These are phyloP conservation scores for Ctenoplectra terminalis DNA, from an alignment of 1,140 invertebrate genomes.

Conservation along the genomic window DNA sequence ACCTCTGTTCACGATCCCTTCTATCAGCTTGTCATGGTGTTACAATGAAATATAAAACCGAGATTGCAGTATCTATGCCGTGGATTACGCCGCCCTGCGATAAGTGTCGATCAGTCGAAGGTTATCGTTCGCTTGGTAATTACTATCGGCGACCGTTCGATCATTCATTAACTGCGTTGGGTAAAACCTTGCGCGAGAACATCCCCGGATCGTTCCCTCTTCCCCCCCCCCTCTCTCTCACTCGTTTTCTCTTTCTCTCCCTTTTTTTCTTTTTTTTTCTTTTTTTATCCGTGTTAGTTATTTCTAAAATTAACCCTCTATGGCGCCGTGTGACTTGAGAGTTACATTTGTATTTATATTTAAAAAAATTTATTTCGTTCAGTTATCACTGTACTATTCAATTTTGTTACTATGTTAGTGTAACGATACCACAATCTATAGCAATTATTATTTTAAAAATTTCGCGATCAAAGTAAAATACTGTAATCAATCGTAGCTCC, in stretches of 20 bases:
- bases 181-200: background rate
- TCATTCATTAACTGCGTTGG: slow-evolving; percentile 26
- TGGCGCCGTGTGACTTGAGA: no score
- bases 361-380: no score
- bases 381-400: no score
- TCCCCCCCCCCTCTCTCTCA: no score
- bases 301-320: no score
- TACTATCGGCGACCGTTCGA: slow-evolving; percentile 43
- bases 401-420: no score
- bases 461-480: no score
- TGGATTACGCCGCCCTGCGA: slow-evolving; percentile 11
- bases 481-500: no score
- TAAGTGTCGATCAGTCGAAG: slow-evolving; percentile 52
- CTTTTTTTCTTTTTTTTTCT: background rate
- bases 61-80: slow-evolving; percentile 23
- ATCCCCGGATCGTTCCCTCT: background rate
- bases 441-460: no score
- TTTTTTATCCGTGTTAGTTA: background rate
- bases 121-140: slow-evolving; percentile 58
- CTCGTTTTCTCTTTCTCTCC: no score
- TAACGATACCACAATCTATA: no score
- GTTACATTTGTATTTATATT: no score
- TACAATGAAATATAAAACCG: slow-evolving; percentile 20
- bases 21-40: background rate
- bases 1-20: background rate